Conservation (phyloP, 1,140 invertebrate genomes). For the Diabrotica undecimpunctata region DNA sequence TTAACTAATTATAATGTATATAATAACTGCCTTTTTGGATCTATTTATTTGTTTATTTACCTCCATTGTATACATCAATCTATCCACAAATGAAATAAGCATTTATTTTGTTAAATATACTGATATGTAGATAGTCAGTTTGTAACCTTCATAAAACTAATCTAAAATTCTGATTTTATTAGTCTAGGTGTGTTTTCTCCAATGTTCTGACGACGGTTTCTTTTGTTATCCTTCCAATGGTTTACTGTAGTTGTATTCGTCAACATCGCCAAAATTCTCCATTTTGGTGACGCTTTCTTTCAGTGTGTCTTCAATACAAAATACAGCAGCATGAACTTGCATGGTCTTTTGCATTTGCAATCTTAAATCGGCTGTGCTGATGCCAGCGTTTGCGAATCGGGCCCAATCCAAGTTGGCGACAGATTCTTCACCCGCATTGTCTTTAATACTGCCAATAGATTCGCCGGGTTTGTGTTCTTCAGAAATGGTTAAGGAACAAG, state of each 20-base stretch:
- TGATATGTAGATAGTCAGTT: too few species aligned
- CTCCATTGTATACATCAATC: too few species aligned
- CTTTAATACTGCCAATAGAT: slow-evolving; percentile 53
- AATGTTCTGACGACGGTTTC: slow-evolving; percentile 63
- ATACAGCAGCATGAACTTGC: slow-evolving; percentile 97
- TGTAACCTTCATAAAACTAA: too few species aligned
- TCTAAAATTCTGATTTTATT: too few species aligned
- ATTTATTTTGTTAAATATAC: too few species aligned
- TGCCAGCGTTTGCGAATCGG: slow-evolving; percentile 75
- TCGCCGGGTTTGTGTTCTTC: slow-evolving; percentile 64
- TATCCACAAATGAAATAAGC: too few species aligned
- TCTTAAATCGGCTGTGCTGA: slow-evolving; percentile 83
- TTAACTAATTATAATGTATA: too few species aligned
- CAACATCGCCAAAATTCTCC: slow-evolving; percentile 66
- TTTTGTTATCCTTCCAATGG: slow-evolving; percentile 65
- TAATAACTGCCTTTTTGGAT: too few species aligned
- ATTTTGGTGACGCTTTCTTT: slow-evolving; percentile 67
- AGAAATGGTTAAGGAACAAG: slow-evolving; percentile 71
- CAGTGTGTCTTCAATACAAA: slow-evolving; percentile 84
- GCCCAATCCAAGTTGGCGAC: slow-evolving; percentile 89
- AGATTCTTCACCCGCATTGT: slow-evolving; percentile 89
- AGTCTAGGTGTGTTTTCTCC: slow-evolving; percentile 88
- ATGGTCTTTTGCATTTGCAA: slow-evolving; percentile 96
- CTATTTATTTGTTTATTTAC: too few species aligned
- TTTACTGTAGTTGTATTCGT: slow-evolving; percentile 63